Conservation (phyloP, 2,888 invertebrate genomes). For the Netelia fuscicornis region DNA sequence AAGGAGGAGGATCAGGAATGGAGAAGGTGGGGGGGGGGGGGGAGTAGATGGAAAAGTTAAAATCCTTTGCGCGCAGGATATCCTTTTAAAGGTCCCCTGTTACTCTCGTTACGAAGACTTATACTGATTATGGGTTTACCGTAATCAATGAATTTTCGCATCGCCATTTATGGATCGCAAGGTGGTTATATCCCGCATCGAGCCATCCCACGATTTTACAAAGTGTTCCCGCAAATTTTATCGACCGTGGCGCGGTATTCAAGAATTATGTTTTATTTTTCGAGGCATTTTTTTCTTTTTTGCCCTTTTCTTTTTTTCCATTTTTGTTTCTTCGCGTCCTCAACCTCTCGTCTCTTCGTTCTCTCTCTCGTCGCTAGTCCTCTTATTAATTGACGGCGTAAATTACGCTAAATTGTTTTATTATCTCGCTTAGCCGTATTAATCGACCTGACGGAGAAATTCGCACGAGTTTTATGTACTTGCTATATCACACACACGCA, state of each 20-base stretch:
- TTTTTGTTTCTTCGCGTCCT: conserved; percentile 18
- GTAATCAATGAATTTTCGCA: conserved; percentile 30
- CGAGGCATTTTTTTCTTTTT: neutral
- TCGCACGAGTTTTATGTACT: neutral
- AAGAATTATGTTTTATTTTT: conserved; percentile 1
- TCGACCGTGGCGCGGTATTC: conserved; percentile 17
- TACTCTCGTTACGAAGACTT: conserved; percentile 34
- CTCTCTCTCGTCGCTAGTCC: conserved; percentile 12
- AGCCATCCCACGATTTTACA: conserved; percentile 13
- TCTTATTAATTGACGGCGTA: conserved; percentile 34
- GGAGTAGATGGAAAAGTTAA: neutral
- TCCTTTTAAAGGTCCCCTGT: conserved; percentile 25
- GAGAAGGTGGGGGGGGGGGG: neutral
- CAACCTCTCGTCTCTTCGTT: conserved; percentile 16
- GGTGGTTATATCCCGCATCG: neutral
- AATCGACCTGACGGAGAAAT: conserved; percentile 29
- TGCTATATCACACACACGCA: too few species aligned
- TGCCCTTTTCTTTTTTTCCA: conserved; percentile 4
- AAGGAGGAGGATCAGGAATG: too few species aligned
- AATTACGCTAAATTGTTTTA: conserved; percentile 49
- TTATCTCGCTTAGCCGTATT: conserved; percentile 45
- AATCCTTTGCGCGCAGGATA: conserved; percentile 8
- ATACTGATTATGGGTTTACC: conserved; percentile 30
- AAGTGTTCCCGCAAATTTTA: conserved; percentile 37
- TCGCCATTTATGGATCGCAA: conserved; percentile 22